Conservation (phyloP, 2,888 invertebrate species). For the Eudasyphora cyanicolor region DNA sequence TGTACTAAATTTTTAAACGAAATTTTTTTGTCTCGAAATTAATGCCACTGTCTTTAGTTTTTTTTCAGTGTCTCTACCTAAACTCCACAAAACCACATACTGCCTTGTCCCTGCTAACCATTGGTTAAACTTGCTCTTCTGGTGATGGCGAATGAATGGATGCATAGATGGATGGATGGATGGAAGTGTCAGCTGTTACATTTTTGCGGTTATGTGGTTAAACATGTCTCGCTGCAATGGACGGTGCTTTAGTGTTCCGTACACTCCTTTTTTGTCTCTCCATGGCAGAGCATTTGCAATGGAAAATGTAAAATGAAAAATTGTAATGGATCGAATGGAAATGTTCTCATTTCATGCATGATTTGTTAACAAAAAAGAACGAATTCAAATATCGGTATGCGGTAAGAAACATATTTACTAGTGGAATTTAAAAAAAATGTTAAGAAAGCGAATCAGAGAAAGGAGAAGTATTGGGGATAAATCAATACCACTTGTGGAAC, state of each 20-base stretch:
- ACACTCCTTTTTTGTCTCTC: background rate
- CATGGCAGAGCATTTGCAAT: background rate
- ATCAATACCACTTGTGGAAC: no score
- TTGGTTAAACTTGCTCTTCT: constrained; percentile 29
- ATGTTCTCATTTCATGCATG: constrained; percentile 1
- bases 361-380: background rate
- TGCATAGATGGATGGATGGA: no score
- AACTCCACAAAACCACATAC: constrained; percentile 36
- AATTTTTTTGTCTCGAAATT: no score
- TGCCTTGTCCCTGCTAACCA: background rate
- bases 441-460: no score
- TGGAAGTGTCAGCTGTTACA: constrained; percentile 60
- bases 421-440: no score
- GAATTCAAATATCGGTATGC: no score
- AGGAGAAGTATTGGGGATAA: no score
- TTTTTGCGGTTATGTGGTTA: constrained; percentile 56
- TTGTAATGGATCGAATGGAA: background rate
- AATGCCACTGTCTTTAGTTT: no score
- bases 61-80: no score
- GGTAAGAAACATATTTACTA: background rate
- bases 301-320: constrained; percentile 14
- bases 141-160: constrained; percentile 51
- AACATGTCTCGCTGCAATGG: constrained; percentile 44
- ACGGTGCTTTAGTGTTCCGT: background rate
- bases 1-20: no score